phyloP scores from a whole-genome alignment of 2,888 invertebrate genomes.

The Buathra laborator region DNA sequence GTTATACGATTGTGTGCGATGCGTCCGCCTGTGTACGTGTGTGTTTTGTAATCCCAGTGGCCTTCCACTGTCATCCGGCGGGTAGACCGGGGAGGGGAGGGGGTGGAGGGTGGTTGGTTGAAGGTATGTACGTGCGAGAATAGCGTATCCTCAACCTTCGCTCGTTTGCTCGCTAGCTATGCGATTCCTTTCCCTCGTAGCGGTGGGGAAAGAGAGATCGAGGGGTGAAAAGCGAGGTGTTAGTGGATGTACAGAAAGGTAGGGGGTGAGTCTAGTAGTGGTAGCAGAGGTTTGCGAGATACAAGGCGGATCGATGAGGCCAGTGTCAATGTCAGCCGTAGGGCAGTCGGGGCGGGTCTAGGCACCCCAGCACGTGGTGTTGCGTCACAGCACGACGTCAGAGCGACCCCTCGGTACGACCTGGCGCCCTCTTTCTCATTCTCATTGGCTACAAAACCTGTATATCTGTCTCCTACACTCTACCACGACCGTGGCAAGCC shows the following conservation, averaged over 20 bases:
- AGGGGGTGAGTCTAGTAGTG: not conserved
- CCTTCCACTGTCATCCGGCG: slow-evolving; percentile 55
- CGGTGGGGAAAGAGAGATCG: slow-evolving; percentile 54
- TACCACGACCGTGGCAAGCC: slow-evolving; percentile 29
- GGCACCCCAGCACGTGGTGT: slow-evolving; percentile 69
- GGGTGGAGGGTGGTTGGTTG: not conserved
- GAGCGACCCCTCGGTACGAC: slow-evolving; percentile 65
- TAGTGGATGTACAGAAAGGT: slow-evolving; percentile 22
- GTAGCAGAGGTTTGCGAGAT: slow-evolving; percentile 33
- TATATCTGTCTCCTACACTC: not conserved
- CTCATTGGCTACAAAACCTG: not conserved
- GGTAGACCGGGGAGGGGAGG: slow-evolving; percentile 1
- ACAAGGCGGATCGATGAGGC: slow-evolving; percentile 74
- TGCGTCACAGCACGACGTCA: slow-evolving; percentile 77
- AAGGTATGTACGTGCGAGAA: slow-evolving; percentile 40
- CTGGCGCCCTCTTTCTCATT: slow-evolving; percentile 11
- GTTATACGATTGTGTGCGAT: slow-evolving; percentile 19
- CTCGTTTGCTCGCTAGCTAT: slow-evolving; percentile 30
- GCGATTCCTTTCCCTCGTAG: slow-evolving; percentile 19
- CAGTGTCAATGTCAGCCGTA: slow-evolving; percentile 83
- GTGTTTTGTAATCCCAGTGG: slow-evolving; percentile 51
- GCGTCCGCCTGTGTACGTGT: slow-evolving; percentile 11
- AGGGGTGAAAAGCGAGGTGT: slow-evolving; percentile 17
- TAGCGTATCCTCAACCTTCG: slow-evolving; percentile 59
- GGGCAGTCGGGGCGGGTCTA: slow-evolving; percentile 73